These are phyloP conservation scores for Subanguina moxae DNA, from an alignment of 1,140 invertebrate genomes.

Conservation along the genomic window DNA sequence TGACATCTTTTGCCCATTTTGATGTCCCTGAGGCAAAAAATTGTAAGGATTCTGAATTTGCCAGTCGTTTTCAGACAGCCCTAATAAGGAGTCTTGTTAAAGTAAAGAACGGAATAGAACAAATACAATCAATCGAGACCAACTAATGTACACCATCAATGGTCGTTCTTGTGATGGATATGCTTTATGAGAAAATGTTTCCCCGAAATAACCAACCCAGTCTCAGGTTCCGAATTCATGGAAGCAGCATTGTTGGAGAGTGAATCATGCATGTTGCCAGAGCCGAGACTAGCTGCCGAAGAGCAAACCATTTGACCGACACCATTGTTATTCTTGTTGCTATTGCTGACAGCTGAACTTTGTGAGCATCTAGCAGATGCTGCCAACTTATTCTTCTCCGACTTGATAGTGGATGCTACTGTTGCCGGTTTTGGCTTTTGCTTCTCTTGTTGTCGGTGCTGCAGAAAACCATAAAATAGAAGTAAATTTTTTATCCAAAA, in stretches of 20 bases:
- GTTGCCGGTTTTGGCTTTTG: slow-evolving; percentile 1
- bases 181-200: too few species aligned
- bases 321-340: not conserved
- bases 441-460: not conserved
- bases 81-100: too few species aligned
- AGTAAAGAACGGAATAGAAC: too few species aligned
- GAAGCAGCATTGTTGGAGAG: not conserved
- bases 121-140: too few species aligned
- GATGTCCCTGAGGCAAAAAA: too few species aligned
- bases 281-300: not conserved
- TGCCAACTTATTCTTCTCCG: not conserved
- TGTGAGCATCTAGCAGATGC: not conserved
- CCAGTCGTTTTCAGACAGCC: too few species aligned
- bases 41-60: too few species aligned
- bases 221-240: slow-evolving; percentile 2
- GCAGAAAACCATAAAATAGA: too few species aligned
- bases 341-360: not conserved
- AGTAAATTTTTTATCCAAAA: too few species aligned
- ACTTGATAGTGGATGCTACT: not conserved
- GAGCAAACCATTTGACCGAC: not conserved
- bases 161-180: too few species aligned
- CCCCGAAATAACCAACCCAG: not conserved
- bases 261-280: not conserved
- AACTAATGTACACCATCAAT: too few species aligned
- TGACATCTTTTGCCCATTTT: too few species aligned